Evolutionary conservation across 2,797 vertebrate species (phyloP).

Genomic region (Hypotaenidia okinawae): DNA sequence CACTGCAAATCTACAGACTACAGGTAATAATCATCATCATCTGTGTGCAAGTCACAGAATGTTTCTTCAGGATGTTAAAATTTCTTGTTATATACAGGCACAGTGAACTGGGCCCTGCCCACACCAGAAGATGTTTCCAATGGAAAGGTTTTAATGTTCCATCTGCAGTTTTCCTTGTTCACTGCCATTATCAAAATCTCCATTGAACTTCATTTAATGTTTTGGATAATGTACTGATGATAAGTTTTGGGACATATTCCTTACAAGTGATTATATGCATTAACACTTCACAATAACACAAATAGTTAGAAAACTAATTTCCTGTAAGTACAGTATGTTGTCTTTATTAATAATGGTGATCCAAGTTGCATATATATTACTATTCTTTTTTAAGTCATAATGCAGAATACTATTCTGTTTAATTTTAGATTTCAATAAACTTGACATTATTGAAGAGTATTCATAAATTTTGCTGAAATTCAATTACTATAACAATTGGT

Average conservation of each 20-base stretch:
- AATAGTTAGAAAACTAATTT: constrained; percentile 56
- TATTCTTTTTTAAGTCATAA: constrained; percentile 25
- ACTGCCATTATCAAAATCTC: not conserved
- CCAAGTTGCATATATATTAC: constrained; percentile 17
- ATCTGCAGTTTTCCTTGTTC: not conserved
- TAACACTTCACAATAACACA: constrained; percentile 27
- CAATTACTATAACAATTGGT: not conserved
- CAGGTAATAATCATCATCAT: not conserved
- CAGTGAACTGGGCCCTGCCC: not conserved
- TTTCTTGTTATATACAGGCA: not conserved
- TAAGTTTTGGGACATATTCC: not conserved
- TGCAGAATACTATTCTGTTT: constrained; percentile 25
- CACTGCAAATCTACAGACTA: not conserved
- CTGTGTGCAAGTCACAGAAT: accelerated
- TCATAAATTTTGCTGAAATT: constrained; percentile 14
- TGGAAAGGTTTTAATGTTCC: not conserved
- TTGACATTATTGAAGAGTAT: constrained; percentile 28
- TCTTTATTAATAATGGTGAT: constrained; percentile 28
- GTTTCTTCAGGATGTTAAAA: not conserved
- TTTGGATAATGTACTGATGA: not conserved
- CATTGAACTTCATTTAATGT: not conserved
- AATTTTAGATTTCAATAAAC: constrained; percentile 56
- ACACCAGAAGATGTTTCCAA: not conserved
- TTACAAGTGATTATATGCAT: not conserved
- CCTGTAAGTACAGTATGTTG: constrained; percentile 28